Conservation (phyloP, 2,888 invertebrate genomes). For the Brenthis ino region DNA sequence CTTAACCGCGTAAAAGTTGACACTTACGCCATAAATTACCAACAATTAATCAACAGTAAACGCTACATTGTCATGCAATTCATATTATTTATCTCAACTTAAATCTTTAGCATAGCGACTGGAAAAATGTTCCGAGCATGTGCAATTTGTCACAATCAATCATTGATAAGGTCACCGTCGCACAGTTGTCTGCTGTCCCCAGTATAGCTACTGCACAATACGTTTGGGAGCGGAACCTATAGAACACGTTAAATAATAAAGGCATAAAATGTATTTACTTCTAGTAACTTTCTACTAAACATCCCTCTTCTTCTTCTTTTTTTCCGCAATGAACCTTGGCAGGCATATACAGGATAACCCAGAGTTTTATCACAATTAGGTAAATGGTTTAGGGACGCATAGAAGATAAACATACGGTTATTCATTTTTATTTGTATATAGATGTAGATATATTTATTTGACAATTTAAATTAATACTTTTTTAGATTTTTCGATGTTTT, state of each 20-base stretch:
- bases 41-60: slow-evolving; percentile 29
- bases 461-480: no score
- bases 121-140: slow-evolving; percentile 50
- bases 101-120: slow-evolving; percentile 37
- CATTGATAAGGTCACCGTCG: slow-evolving; percentile 59
- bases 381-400: no score
- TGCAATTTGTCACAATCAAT: slow-evolving; percentile 72
- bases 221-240: slow-evolving; percentile 10
- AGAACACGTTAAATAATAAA: slow-evolving; percentile 7
- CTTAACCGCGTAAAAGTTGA: slow-evolving; percentile 4
- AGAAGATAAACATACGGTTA: no score
- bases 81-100: slow-evolving; percentile 60
- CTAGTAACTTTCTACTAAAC: no score
- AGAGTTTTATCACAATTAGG: no score
- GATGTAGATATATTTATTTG: no score
- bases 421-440: no score
- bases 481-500: no score
- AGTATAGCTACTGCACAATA: slow-evolving; percentile 20
- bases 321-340: no score
- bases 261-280: not conserved
- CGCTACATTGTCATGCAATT: slow-evolving; percentile 47
- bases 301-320: no score
- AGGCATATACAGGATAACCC: no score
- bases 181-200: slow-evolving; percentile 34
- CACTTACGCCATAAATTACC: slow-evolving; percentile 19